Percentiles rank a stretch among this genome's conserved stretches.
Evolutionary conservation across 1,140 invertebrate genomes (phyloP).

Genomic region (Drosophila fuyamai): DNA sequence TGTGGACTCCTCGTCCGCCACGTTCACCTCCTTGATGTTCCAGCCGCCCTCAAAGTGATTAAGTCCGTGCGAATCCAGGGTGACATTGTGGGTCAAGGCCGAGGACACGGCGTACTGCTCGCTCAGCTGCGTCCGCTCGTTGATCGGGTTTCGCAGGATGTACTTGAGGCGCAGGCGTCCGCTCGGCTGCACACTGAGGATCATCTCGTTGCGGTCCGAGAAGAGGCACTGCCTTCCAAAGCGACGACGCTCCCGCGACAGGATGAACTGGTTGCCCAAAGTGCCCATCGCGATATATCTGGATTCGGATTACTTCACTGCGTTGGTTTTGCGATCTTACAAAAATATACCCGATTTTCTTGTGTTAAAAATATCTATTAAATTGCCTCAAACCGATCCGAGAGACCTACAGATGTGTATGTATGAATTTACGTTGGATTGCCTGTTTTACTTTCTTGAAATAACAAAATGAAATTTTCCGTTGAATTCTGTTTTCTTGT

Average conservation of each 20-base stretch:
- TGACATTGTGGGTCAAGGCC: conserved; percentile 86
- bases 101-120: conserved; percentile 87
- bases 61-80: conserved; percentile 87
- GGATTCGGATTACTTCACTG: no score
- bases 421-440: no score
- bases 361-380: not conserved
- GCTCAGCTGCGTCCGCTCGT: conserved; percentile 87
- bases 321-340: not conserved
- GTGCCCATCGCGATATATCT: conserved; percentile 10
- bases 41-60: conserved; percentile 97
- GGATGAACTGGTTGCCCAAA: conserved; percentile 48
- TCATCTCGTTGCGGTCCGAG: conserved; percentile 89
- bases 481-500: not conserved
- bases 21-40: conserved; percentile 95
- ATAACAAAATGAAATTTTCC: not conserved
- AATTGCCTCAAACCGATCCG: not conserved
- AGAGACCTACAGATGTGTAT: not conserved
- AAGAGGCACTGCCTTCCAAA: conserved; percentile 91
- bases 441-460: no score
- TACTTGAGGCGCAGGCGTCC: conserved; percentile 87
- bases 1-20: conserved; percentile 93
- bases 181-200: conserved; percentile 88
- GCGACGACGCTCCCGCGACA: conserved; percentile 87
- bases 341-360: not conserved
- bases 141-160: conserved; percentile 89